Conservation (phyloP, 2,797 vertebrate species). For the Strix occidentalis region DNA sequence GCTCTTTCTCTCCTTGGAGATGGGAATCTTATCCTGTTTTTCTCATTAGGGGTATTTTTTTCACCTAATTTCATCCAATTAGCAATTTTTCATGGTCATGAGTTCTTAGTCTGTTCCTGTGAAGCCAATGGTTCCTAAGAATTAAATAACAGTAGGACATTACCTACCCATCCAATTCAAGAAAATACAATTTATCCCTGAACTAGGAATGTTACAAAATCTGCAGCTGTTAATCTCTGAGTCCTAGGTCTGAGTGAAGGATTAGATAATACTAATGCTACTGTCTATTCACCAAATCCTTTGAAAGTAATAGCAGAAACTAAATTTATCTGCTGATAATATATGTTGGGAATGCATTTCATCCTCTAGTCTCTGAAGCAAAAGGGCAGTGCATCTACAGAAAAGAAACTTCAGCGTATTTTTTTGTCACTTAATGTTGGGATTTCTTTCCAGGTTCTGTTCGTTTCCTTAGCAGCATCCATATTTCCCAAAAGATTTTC, state of each 20-base stretch:
- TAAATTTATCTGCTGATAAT: slow-evolving; percentile 28
- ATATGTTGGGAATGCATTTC: slow-evolving; percentile 17
- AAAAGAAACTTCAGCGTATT: background rate
- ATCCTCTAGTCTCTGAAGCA: background rate
- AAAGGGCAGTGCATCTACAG: background rate
- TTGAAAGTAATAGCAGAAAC: slow-evolving; percentile 46
- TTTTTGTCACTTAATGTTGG: background rate
- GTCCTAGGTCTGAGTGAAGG: slow-evolving; percentile 7
- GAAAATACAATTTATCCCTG: slow-evolving; percentile 29
- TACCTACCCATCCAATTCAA: slow-evolving; percentile 3
- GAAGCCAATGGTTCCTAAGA: slow-evolving; percentile 15
- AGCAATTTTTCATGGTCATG: slow-evolving; percentile 21
- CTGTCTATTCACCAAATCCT: slow-evolving; percentile 41
- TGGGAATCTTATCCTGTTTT: background rate
- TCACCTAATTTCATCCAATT: slow-evolving; percentile 2
- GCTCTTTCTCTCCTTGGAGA: background rate
- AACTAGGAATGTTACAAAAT: slow-evolving; percentile 38
- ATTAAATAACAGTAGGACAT: slow-evolving; percentile 25
- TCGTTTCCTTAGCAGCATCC: background rate
- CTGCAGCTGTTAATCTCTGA: slow-evolving; percentile 46
- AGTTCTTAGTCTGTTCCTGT: background rate
- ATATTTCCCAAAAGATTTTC: background rate
- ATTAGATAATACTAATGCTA: slow-evolving; percentile 20
- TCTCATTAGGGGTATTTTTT: background rate
- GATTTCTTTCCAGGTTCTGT: background rate